These are phyloP conservation scores for Ciona savignyi DNA, from an alignment of 23 tunicate genomes.

Conservation along the genomic window DNA sequence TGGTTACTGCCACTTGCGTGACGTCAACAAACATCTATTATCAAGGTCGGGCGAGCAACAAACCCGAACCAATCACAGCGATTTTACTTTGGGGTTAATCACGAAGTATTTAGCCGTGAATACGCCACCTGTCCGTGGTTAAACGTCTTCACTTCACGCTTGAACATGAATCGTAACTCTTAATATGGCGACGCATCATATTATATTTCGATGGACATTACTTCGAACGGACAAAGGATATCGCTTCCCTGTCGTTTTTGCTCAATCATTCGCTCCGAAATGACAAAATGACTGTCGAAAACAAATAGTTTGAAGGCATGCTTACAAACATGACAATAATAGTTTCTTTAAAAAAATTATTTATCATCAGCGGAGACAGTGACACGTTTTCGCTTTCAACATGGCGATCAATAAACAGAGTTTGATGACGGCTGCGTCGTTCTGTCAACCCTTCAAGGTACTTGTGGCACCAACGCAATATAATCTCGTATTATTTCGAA, in stretches of 20 bases:
- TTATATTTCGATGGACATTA: too few relatives aligned
- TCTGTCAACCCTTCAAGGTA: background rate
- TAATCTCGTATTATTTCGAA: too few relatives aligned
- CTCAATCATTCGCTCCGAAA: too few relatives aligned
- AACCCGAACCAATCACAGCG: background rate
- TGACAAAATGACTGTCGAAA: too few relatives aligned
- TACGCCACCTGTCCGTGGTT: background rate
- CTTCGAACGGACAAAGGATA: too few relatives aligned
- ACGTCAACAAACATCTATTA: background rate
- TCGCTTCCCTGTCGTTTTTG: too few relatives aligned
- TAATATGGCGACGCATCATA: too few relatives aligned
- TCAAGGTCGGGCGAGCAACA: background rate
- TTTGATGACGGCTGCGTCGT: background rate
- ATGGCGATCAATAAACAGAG: conserved; percentile 18
- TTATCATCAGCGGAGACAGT: conserved; percentile 8
- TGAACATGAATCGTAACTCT: too few relatives aligned
- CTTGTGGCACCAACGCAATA: too few relatives aligned
- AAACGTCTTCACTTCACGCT: too few relatives aligned
- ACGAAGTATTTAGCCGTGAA: background rate
- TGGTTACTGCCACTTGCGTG: background rate
- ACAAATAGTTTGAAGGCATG: background rate
- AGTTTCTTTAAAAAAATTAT: background rate
- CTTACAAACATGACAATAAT: background rate
- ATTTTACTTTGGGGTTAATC: background rate
- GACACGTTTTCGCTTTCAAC: conserved; percentile 23